Evolutionary conservation across 2,113 vertebrate species (phyloP), one percentile per base, ranked within the genome.

Genomic region (Malurus melanocephalus): DNA sequence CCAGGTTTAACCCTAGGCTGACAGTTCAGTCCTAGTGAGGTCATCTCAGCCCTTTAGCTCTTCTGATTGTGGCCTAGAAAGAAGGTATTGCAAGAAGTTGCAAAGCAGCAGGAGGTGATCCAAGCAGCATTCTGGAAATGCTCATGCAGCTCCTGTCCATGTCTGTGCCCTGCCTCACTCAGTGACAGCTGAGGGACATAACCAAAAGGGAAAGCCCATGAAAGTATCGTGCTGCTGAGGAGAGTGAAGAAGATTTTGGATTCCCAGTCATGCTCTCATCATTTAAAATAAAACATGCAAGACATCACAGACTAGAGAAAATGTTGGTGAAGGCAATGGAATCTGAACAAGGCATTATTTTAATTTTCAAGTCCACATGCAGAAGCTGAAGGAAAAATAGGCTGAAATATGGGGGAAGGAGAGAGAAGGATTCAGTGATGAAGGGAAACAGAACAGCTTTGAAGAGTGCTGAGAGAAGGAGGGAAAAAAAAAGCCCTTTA

Each of bases 361-460:
- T 71, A 45, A 68, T 75, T 91, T 90, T 86, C 62, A 61, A 78
- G 73, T 42, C n/a, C 10, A 5, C 10, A 7, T 42, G 45, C 27
- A 49, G 66, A 89, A 83, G 22, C 64, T 77, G 74, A 93, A 94
- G 46, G 57, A 42, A 83, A 90, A 80, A 90, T 30, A 72, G 45
- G 51, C 59, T 91, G 62, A 94, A 81, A 80, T 91, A 64, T 7
- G 27, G 35, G 51, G 5, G 2, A 64, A 88, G 80, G 55, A 80
- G 35, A 80, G 23, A 74, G 60, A 62, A 85, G 15, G 22, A 27
- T 57, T 87, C 21, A 48, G 59, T 85, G 72, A 82, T 80, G 65
- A 94, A 91, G 26, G 10, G 52, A 65, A 93, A 79, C 69, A 83
- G 49, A 95, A 88, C 40, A 89, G 61, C 87, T 96, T 92, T 94